phyloP scores from a whole-genome alignment of 2,113 vertebrate genomes.

The Larimichthys polyactis region DNA sequence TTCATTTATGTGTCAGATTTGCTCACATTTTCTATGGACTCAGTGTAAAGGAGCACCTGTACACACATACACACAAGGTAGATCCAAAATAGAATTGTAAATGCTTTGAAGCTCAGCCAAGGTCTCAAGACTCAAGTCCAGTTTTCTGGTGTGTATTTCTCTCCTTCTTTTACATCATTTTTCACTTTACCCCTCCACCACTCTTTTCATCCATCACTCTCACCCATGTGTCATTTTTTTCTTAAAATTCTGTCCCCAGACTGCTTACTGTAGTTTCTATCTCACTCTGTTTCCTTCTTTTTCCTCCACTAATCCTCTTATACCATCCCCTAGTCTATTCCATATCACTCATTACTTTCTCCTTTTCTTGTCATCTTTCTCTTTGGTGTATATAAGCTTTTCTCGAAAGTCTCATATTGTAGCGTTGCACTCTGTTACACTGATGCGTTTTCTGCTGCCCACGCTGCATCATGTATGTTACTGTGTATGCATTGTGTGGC shows the following conservation, averaged over 20 bases:
- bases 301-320: conserved; percentile 59
- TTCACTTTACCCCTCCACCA: neutral
- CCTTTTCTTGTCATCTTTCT: conserved; percentile 6
- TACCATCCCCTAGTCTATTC: conserved; percentile 14
- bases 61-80: neutral
- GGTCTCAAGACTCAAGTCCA: neutral
- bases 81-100: neutral
- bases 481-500: neutral
- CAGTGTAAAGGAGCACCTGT: neutral
- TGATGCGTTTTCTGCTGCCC: neutral
- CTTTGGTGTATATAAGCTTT: neutral
- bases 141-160: neutral
- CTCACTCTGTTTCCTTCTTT: conserved; percentile 44
- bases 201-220: conserved; percentile 9
- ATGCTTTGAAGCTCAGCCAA: conserved; percentile 3
- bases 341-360: conserved; percentile 31
- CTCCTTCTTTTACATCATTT: neutral
- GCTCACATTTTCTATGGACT: neutral
- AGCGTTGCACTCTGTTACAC: neutral
- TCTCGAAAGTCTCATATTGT: neutral
- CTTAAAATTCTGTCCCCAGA: conserved; percentile 17
- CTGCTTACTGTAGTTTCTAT: conserved; percentile 24
- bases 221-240: conserved; percentile 10
- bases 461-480: neutral
- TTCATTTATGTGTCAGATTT: neutral